Evolutionary conservation across 23 tunicate species (phyloP).

Genomic region (Trididemnum nubilum): DNA sequence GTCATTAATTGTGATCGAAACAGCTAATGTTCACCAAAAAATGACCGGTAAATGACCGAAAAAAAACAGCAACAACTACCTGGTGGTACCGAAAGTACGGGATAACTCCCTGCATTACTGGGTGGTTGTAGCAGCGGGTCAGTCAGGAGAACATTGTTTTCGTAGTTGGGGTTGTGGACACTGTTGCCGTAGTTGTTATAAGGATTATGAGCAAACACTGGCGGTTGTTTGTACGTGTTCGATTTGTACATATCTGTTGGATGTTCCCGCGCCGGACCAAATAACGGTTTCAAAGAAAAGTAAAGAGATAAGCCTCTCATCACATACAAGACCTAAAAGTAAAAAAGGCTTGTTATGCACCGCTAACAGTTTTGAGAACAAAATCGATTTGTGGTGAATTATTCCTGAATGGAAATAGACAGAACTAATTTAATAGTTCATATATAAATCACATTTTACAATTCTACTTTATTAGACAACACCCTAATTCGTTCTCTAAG

Average conservation of each 20-base stretch:
- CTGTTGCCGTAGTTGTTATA: slow-evolving; percentile 27
- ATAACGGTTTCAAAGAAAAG: slow-evolving; percentile 44
- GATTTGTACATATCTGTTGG: slow-evolving; percentile 26
- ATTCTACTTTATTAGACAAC: no score
- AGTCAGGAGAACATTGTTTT: slow-evolving; percentile 51
- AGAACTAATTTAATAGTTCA: no score
- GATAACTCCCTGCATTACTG: slow-evolving; percentile 8
- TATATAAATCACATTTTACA: no score
- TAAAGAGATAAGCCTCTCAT: slow-evolving; percentile 49
- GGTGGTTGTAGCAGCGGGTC: slow-evolving; percentile 17
- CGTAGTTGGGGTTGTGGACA: slow-evolving; percentile 64
- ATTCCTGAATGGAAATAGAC: no score
- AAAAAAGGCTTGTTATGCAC: no score
- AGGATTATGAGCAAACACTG: not conserved
- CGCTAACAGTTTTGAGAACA: no score
- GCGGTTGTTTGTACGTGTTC: not conserved
- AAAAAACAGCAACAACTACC: no score
- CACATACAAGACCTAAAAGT: slow-evolving; percentile 45
- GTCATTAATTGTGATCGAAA: no score
- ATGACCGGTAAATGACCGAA: no score
- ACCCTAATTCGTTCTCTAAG: no score
- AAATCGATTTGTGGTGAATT: no score
- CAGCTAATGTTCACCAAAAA: no score
- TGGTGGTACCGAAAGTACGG: not conserved
- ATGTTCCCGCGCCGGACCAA: not conserved